Conservation (phyloP, 2,888 invertebrate genomes). For the Apotomis capreana region DNA sequence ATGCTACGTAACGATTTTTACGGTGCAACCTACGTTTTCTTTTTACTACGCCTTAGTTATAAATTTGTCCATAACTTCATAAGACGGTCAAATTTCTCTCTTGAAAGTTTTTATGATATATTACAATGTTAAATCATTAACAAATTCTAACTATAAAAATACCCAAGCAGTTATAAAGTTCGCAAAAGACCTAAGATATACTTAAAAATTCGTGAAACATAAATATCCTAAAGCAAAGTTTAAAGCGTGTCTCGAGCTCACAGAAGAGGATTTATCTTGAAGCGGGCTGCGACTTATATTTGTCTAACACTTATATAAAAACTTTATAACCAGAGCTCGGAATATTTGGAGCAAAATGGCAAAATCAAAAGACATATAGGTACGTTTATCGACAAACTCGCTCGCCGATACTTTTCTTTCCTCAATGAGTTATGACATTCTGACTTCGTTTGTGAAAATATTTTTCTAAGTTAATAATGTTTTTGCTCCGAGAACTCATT, state of each 20-base stretch:
- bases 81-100: neutral
- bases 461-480: too few relatives aligned
- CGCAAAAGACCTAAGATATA: neutral
- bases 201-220: neutral
- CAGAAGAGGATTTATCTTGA: neutral
- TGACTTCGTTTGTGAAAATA: too few relatives aligned
- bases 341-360: too few relatives aligned
- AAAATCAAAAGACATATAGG: too few relatives aligned
- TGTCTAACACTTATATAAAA: slow-evolving; percentile 14
- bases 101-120: neutral
- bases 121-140: neutral
- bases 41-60: too few relatives aligned
- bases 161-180: neutral
- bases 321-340: slow-evolving; percentile 1
- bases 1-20: too few relatives aligned
- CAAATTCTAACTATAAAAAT: neutral
- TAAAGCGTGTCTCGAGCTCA: neutral
- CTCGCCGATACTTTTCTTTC: too few relatives aligned
- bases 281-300: neutral
- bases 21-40: too few relatives aligned
- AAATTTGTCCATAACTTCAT: neutral
- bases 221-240: neutral
- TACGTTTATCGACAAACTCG: too few relatives aligned
- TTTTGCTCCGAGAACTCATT: too few relatives aligned
- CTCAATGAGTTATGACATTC: too few relatives aligned